phyloP scores from a whole-genome alignment of 1,140 invertebrate genomes.

The Drosophila erecta region DNA sequence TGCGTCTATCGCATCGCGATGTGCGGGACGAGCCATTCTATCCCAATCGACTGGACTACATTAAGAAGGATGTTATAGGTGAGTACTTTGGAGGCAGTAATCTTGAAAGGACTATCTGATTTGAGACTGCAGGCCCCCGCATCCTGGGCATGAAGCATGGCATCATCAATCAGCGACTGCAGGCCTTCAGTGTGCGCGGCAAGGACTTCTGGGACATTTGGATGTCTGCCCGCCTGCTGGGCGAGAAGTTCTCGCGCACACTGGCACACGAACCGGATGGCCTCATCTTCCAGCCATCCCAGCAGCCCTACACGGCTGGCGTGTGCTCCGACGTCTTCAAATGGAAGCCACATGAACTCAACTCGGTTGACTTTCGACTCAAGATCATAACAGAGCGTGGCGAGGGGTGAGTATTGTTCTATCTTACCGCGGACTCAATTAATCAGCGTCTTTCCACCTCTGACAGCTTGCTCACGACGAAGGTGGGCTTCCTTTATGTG shows the following conservation, averaged over 20 bases:
- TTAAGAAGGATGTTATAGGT: slow-evolving; percentile 89
- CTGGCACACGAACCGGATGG: slow-evolving; percentile 98
- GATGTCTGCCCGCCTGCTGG: slow-evolving; percentile 89
- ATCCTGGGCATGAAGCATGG: slow-evolving; percentile 91
- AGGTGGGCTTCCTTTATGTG: slow-evolving; percentile 92
- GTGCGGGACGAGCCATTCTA: slow-evolving; percentile 92
- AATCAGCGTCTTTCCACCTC: not conserved
- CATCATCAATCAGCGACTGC: slow-evolving; percentile 89
- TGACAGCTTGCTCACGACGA: slow-evolving; percentile 85
- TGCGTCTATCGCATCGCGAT: slow-evolving; percentile 92
- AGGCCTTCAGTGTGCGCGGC: slow-evolving; percentile 94
- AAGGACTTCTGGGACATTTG: slow-evolving; percentile 96
- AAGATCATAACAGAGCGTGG: slow-evolving; percentile 91
- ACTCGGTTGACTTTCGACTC: slow-evolving; percentile 98
- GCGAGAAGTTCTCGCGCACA: slow-evolving; percentile 93
- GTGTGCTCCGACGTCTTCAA: slow-evolving; percentile 94
- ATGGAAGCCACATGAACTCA: slow-evolving; percentile 97
- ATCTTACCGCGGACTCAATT: not conserved
- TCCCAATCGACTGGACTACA: slow-evolving; percentile 90
- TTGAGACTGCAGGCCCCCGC: slow-evolving; percentile 86
- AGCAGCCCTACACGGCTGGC: slow-evolving; percentile 93
- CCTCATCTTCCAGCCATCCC: slow-evolving; percentile 97
- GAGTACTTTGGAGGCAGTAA: slow-evolving; percentile 18
- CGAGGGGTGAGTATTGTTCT: slow-evolving; percentile 85
- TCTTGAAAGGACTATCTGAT: not conserved